Evolutionary conservation across 2,113 vertebrate genomes (phyloP), one percentile per base, ranked within the genome.

Genomic region (Phoxinus phoxinus): DNA sequence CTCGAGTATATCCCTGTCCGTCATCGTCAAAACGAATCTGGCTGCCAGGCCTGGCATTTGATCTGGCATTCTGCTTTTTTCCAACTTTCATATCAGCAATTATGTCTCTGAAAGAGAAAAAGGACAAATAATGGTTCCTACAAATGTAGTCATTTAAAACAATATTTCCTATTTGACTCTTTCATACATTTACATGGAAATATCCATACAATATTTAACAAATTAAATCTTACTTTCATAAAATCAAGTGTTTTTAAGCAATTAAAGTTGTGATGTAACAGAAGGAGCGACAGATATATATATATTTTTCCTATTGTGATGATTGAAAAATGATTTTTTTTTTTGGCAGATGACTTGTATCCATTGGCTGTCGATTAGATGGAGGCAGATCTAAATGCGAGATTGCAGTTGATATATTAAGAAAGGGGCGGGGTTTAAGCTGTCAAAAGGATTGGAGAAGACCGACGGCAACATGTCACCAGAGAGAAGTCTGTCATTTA

Each of bases 11-110:
- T 61, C 93, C 94, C 69, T 17, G 77, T 2, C 89, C 95, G 69
- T 97, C 95, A 0, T 97, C 97, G 59, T 97, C 96, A 90, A 95
- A 93, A 0, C 78, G 84, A 86, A 97, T 96, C 86, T 93, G 94
- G 92, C 88, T 83, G 0, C 91, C 75, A 2, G 93, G 13, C 25
- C 78, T 81, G 1, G 12, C 19, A 0, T 27, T 84, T 35, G 85
- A 71, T 79, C 91, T 91, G 32, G 19, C n/a, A 9, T 32, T 82
- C 3, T 89, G 0, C 0, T 87, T 91, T 67, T 19, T 96, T 67
- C 93, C 92, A 53, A 99, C 87, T 81, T 95, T 95, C 97, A 98
- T 98, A 89, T 96, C 91, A 63, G 96, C 92, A 82, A 99, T 94
- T 82, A 98, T 93, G 0, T 90, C 90, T 84, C 96, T 88, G 75